Conservation (phyloP, 53 echinoderm and acorn worm genomes). For the Patiria pectinifera region DNA sequence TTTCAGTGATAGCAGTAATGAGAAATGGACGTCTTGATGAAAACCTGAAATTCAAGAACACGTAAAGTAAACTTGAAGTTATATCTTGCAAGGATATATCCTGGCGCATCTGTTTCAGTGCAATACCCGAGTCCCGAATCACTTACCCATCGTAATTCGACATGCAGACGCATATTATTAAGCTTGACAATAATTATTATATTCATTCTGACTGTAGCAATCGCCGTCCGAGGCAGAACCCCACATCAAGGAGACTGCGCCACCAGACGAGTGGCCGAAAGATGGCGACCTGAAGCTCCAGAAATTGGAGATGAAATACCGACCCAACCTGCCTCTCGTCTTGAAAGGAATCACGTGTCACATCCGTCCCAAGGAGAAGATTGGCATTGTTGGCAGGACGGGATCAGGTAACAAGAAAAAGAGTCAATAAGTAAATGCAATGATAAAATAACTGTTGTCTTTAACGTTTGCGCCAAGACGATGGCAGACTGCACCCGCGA, state of each 20-base stretch:
- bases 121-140: no score
- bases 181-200: not conserved
- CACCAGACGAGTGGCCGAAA: slow-evolving; percentile 52
- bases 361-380: slow-evolving; percentile 78
- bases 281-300: slow-evolving; percentile 74
- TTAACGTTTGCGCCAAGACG: not conserved
- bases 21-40: no score
- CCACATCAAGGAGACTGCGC: slow-evolving; percentile 27
- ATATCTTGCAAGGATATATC: no score
- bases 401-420: slow-evolving; percentile 75
- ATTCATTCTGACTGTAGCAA: slow-evolving; percentile 16
- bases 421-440: not conserved
- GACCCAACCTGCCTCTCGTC: slow-evolving; percentile 75
- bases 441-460: not conserved
- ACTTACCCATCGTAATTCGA: not conserved
- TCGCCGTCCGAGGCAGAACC: slow-evolving; percentile 55
- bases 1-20: no score
- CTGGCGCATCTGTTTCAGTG: no score
- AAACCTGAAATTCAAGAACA: no score
- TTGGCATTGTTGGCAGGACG: slow-evolving; percentile 93
- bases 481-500: not conserved
- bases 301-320: slow-evolving; percentile 79
- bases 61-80: no score
- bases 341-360: slow-evolving; percentile 77
- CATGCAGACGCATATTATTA: not conserved